Evolutionary conservation across 2,888 invertebrate species (phyloP).

Genomic region (Coleophora deauratella): DNA sequence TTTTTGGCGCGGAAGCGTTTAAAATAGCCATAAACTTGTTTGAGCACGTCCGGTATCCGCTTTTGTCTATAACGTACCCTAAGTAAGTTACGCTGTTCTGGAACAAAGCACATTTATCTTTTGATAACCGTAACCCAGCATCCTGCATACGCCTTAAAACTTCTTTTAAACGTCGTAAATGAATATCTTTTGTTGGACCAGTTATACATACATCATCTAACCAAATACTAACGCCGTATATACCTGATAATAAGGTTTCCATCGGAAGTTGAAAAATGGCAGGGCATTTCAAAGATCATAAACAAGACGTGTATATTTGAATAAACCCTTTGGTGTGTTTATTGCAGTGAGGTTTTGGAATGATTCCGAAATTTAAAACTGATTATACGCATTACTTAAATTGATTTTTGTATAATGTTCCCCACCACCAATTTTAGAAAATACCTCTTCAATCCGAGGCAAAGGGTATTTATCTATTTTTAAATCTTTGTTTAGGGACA

Average conservation of each 20-base stretch:
- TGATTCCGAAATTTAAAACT: slow-evolving; percentile 14
- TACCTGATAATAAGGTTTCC: slow-evolving; percentile 17
- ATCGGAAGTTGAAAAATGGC: slow-evolving; percentile 19
- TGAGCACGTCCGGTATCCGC: slow-evolving; percentile 4
- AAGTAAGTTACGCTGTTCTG: slow-evolving; percentile 7
- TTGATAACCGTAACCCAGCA: slow-evolving; percentile 11
- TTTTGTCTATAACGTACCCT: slow-evolving; percentile 9
- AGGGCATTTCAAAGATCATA: slow-evolving; percentile 15
- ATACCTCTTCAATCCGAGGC: too few relatives aligned
- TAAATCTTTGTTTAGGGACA: slow-evolving; percentile 19
- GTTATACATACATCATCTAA: slow-evolving; percentile 16
- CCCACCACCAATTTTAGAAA: slow-evolving; percentile 9
- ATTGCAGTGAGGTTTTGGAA: slow-evolving; percentile 16
- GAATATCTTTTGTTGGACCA: slow-evolving; percentile 6
- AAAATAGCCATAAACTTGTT: slow-evolving; percentile 8
- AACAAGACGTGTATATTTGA: slow-evolving; percentile 16
- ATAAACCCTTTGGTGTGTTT: slow-evolving; percentile 16
- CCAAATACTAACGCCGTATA: slow-evolving; percentile 16
- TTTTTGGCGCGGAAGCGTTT: background rate
- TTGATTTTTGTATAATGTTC: slow-evolving; percentile 12
- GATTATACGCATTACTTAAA: slow-evolving; percentile 14
- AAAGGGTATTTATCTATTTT: slow-evolving; percentile 17
- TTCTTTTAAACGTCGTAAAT: slow-evolving; percentile 9
- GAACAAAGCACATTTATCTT: slow-evolving; percentile 17
- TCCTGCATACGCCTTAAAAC: slow-evolving; percentile 7